phyloP scores from a whole-genome alignment of 2,888 invertebrate genomes.

The Drosophila atripex region DNA sequence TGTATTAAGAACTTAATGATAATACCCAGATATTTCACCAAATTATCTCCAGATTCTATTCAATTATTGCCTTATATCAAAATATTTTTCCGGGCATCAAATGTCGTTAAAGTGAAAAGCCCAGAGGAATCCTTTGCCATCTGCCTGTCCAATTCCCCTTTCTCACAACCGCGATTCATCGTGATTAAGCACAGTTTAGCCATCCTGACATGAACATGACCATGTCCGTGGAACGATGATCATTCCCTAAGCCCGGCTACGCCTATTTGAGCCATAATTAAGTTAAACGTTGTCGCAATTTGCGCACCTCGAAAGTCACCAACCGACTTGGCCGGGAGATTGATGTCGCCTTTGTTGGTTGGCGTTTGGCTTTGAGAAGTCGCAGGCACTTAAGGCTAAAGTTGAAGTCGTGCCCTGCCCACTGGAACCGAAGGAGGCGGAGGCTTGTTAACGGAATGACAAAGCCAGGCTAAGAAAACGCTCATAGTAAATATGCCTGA shows the following conservation, averaged over 20 bases:
- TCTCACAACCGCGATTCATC: constrained; percentile 24
- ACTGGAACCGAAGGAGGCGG: constrained; percentile 17
- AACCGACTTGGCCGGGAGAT: constrained; percentile 50
- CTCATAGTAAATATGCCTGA: constrained; percentile 69
- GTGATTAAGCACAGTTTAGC: constrained; percentile 49
- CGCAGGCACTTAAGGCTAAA: constrained; percentile 36
- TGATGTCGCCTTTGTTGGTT: constrained; percentile 71
- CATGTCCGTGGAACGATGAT: constrained; percentile 52
- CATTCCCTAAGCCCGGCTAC: constrained; percentile 52
- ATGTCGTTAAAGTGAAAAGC: not conserved
- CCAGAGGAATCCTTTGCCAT: constrained; percentile 1
- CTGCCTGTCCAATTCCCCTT: constrained; percentile 2
- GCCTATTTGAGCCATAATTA: constrained; percentile 80
- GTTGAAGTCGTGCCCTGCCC: constrained; percentile 50
- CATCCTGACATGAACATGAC: constrained; percentile 61
- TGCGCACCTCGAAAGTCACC: constrained; percentile 58
- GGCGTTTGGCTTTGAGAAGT: constrained; percentile 10
- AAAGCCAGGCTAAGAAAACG: constrained; percentile 36
- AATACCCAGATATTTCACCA: not conserved
- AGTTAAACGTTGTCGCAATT: constrained; percentile 80
- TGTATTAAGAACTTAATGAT: too few species aligned
- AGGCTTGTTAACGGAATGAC: constrained; percentile 70
- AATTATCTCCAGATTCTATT: not conserved
- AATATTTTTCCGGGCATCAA: not conserved
- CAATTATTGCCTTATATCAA: not conserved